Percentiles rank a stretch among this genome's conserved stretches.
These are phyloP conservation scores for Ctenodactylus gundi DNA, from an alignment of 2,113 vertebrate genomes.

Conservation along the genomic window DNA sequence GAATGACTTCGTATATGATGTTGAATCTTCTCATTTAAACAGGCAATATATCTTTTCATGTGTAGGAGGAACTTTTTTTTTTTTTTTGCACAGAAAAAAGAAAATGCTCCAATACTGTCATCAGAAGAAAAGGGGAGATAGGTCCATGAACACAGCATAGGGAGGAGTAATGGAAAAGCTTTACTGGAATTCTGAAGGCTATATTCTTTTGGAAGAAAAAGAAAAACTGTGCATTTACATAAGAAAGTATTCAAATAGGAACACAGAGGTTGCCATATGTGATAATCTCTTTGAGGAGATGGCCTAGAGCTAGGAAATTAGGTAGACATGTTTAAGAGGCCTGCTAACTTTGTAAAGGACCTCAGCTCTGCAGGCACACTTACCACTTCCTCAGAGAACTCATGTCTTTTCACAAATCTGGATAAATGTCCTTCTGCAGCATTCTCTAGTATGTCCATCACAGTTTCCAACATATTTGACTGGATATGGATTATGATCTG, in stretches of 20 bases:
- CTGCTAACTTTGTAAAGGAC: neutral
- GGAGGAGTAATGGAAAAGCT: neutral
- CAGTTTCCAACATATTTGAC: slow-evolving; percentile 81
- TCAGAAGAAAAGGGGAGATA: neutral
- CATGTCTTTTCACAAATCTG: slow-evolving; percentile 87
- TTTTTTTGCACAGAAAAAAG: too few species aligned
- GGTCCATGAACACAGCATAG: neutral
- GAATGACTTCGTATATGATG: neutral
- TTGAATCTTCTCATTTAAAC: neutral
- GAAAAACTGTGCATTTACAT: neutral
- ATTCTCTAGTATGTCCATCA: slow-evolving; percentile 82
- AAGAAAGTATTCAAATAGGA: neutral
- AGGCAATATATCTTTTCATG: neutral
- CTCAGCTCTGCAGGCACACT: slow-evolving; percentile 69
- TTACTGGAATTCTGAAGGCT: neutral
- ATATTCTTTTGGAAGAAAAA: neutral
- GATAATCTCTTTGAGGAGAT: neutral
- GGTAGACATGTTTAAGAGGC: neutral
- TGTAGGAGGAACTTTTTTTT: neutral
- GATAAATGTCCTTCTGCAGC: slow-evolving; percentile 77
- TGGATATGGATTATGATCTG: slow-evolving; percentile 87
- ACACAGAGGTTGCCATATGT: neutral
- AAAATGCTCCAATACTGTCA: too few species aligned
- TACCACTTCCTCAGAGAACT: slow-evolving; percentile 92
- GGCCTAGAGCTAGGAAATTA: neutral